Conservation (phyloP, 2,113 vertebrate species). For the Nothobranchius kuhntae region DNA sequence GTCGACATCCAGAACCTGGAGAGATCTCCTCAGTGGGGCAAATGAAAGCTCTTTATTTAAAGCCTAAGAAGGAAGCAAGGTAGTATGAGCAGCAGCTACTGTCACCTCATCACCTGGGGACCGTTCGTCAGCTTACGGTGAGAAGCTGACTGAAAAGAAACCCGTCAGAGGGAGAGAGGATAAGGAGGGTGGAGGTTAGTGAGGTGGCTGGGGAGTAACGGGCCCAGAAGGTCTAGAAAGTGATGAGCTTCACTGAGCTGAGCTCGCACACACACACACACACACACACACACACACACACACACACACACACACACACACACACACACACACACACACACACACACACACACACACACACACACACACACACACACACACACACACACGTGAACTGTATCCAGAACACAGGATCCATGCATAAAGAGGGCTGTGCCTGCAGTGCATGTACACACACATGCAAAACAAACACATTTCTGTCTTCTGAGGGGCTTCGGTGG, state of each 20-base stretch:
- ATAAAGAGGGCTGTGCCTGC: slow-evolving; percentile 7
- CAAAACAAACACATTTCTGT: neutral
- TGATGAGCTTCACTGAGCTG: slow-evolving; percentile 38
- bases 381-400: slow-evolving; percentile 22
- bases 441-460: slow-evolving; percentile 2
- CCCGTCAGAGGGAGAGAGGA: neutral
- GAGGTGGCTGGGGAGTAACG: slow-evolving; percentile 39
- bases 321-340: no score
- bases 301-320: no score
- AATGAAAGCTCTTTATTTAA: slow-evolving; percentile 47
- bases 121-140: slow-evolving; percentile 54
- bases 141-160: slow-evolving; percentile 21
- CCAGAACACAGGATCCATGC: slow-evolving; percentile 34
- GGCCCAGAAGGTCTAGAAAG: slow-evolving; percentile 44
- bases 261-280: neutral
- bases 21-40: slow-evolving; percentile 14
- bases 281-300: no score
- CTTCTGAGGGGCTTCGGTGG: neutral
- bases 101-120: slow-evolving; percentile 57
- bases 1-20: neutral
- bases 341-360: no score
- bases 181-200: slow-evolving; percentile 18
- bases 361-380: neutral
- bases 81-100: slow-evolving; percentile 46
- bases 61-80: slow-evolving; percentile 33